Base-by-base conservation (phyloP, 2,113 vertebrate genomes). In the Albula glossodonta region DNA sequence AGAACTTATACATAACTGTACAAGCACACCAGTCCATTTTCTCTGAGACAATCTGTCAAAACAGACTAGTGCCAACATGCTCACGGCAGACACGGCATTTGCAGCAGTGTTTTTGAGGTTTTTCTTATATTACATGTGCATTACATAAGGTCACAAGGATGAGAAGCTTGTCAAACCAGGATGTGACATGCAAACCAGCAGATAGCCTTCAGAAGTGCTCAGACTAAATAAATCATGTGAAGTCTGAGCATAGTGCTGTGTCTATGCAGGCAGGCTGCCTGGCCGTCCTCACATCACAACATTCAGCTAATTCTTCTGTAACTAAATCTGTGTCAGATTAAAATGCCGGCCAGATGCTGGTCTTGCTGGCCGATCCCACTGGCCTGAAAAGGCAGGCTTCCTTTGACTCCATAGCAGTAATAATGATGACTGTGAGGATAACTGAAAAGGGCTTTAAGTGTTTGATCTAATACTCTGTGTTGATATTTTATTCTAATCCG, bases 321-420 rank as follows among this genome's bases (percentile, higher is more conserved):
- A 52, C 13, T 52, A 57, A 25, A 17, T 31, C 81, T 57, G 52
- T 22, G 81, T 22, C 25, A 53, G 50, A 82, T 56, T 53, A 56
- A 25, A 51, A 11, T n/a, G 80, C 51, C 51, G 15, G 56, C 52
- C 81, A 82, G 81, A 82, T 25, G 79, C 81, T 57, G 81, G 49
- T 57, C 51, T 41, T 4, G 5, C 22, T 17, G 25, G 0, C 22
- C 15, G n/a, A 56, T 5, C 81, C 8, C 2, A n/a, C 52, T 15
- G 52, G 15, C 52, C 13, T 25, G 19, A 17, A 70, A n/a, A n/a
- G 63, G 63, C 19, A 17, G 63, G 8, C 63, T n/a, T 2, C 63
- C 9, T n/a, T 12, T n/a, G 3, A n/a, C 17, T 70, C 25, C 66
- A 74, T 10, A 31, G 66, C 66, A 31, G 60, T 63, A 22, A 74